Evolutionary conservation across 2,888 invertebrate genomes (phyloP).

Genomic region (Heteromurus nitidus): DNA sequence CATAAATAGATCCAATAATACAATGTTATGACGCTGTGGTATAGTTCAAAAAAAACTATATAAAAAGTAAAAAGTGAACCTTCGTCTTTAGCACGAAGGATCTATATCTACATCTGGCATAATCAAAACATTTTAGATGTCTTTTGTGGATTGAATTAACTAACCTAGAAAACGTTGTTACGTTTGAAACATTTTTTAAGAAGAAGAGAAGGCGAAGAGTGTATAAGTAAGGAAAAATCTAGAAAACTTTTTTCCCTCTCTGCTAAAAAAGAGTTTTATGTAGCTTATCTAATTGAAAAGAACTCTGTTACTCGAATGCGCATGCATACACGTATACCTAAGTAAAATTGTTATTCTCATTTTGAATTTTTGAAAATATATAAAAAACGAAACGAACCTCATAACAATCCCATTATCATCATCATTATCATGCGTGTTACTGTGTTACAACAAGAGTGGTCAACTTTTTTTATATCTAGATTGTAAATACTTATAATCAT

Average conservation of each 20-base stretch:
- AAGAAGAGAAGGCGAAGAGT: background rate
- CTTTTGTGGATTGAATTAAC: background rate
- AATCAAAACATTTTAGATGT: background rate
- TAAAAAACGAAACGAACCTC: background rate
- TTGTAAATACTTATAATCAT: no score
- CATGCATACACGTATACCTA: background rate
- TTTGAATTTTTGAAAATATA: background rate
- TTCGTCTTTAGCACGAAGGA: no score
- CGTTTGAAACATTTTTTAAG: background rate
- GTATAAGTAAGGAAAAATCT: background rate
- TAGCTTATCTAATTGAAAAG: conserved; percentile 19
- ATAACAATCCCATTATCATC: background rate
- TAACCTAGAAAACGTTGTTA: background rate
- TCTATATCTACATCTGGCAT: background rate
- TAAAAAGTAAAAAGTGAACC: no score
- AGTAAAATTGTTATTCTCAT: background rate
- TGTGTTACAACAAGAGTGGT: conserved; percentile 1
- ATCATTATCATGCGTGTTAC: background rate
- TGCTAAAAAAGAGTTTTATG: background rate
- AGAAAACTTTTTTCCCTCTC: background rate
- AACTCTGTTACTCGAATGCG: background rate
- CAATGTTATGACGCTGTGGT: no score
- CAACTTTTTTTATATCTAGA: background rate
- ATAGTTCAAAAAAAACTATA: no score
- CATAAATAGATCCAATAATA: no score